Evolutionary conservation across 2,113 vertebrate genomes (phyloP).

Genomic region (Nymphicus hollandicus): DNA sequence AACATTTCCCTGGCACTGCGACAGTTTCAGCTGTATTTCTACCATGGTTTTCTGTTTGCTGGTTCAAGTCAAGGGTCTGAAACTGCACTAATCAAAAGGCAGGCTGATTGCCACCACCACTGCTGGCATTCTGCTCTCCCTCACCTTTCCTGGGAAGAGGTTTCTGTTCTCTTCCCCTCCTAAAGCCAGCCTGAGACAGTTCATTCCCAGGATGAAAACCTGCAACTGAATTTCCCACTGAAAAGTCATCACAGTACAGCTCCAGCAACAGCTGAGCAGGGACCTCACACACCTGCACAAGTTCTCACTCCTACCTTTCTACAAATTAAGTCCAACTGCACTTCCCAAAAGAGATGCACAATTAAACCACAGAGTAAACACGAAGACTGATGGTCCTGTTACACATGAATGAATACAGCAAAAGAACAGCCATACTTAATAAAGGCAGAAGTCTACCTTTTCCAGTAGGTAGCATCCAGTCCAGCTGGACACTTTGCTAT

Average conservation of each 20-base stretch:
- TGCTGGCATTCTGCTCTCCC: background rate
- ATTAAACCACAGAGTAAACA: background rate
- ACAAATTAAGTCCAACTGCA: background rate
- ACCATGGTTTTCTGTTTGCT: background rate
- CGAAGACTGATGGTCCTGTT: fast-evolving
- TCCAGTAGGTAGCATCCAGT: background rate
- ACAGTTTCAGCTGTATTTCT: background rate
- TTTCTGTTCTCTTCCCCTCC: background rate
- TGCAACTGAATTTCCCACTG: background rate
- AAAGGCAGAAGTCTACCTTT: background rate
- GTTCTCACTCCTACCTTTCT: background rate
- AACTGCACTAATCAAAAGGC: background rate
- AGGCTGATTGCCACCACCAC: background rate
- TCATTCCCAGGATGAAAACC: background rate
- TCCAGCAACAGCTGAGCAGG: background rate
- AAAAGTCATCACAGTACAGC: background rate
- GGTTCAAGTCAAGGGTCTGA: background rate
- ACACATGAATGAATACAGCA: fast-evolving
- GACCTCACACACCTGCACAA: background rate
- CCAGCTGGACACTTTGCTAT: background rate
- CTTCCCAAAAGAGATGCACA: fast-evolving
- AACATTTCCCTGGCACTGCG: background rate
- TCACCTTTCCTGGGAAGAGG: background rate
- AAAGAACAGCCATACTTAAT: background rate
- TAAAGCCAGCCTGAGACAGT: background rate